Conservation (phyloP, 2,888 invertebrate genomes). For the Horisme vitalbata region DNA sequence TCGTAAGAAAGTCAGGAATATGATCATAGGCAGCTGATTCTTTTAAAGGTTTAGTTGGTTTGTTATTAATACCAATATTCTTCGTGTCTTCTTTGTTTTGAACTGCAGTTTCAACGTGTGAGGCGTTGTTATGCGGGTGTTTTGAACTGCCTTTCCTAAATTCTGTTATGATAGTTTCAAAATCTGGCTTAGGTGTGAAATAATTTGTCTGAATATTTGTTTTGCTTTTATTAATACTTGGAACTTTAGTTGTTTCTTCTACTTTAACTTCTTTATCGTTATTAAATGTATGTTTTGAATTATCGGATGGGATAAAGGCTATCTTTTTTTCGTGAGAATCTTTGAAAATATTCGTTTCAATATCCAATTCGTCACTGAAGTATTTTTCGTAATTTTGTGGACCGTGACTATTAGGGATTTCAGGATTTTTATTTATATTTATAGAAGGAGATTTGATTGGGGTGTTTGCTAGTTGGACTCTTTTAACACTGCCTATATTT, state of each 20-base stretch:
- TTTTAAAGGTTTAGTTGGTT: background rate
- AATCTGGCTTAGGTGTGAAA: slow-evolving; percentile 2
- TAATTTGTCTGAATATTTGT: background rate
- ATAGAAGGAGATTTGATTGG: slow-evolving; percentile 45
- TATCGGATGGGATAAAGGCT: background rate
- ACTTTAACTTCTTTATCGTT: background rate
- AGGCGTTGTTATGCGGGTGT: background rate
- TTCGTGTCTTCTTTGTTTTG: background rate
- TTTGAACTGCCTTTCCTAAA: background rate
- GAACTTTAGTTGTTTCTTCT: background rate
- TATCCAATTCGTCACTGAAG: slow-evolving; percentile 22
- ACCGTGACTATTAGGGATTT: background rate
- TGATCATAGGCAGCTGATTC: background rate
- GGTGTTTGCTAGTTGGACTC: slow-evolving; percentile 42
- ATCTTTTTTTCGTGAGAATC: slow-evolving; percentile 6
- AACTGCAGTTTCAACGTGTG: background rate
- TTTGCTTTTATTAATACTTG: background rate
- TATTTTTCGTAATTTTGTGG: background rate
- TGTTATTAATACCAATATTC: background rate
- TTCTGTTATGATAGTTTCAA: background rate
- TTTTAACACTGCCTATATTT: slow-evolving; percentile 48
- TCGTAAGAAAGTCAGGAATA: slow-evolving; percentile 6
- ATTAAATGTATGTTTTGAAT: slow-evolving; percentile 6
- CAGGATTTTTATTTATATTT: slow-evolving; percentile 10
- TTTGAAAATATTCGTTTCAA: slow-evolving; percentile 20